Base-by-base conservation (phyloP, 37 sponge, comb jelly and placozoan genomes). In the Aphrocallistes beatrix region DNA sequence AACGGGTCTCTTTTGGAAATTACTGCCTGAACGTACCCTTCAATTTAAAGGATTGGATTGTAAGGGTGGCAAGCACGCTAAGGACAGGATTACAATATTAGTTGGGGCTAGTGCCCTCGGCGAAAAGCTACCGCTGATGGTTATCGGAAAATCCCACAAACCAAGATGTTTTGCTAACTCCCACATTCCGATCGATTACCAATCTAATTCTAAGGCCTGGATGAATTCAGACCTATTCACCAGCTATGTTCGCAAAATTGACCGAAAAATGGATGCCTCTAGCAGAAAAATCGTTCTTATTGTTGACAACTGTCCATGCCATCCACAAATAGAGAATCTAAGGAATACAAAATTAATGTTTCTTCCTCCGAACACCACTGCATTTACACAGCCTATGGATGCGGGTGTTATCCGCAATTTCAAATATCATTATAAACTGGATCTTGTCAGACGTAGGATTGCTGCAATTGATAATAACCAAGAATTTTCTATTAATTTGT, bases 331-430 rank as follows among this genome's bases (percentile, higher is more conserved):
- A 10, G 25, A 39, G 17, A n/a, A 84, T 6, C 85, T 49, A 47
- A 84, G 47, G 25, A n/a, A 84, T 84, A 45, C 40, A 21, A 47
- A 47, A 6, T 39, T 84, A 32, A 45, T 39, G 50, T 39, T 84
- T 39, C 50, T 84, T 39, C 85, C 85, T 17, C 85, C 85, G 37
- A 84, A 84, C 50, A 84, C 85, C 50, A 84, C 85, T 32, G 23
- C 85, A 25, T 23, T 39, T 48, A 84, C 40, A 23, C 85, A 84
- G 36, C 85, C 85, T 8, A 84, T 84, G 85, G 85, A 47, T 84
- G 85, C 85, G 9, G 36, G 85, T 3, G 37, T 83, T 47, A 84
- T 84, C 25, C 19, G 40, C 38, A 84, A 48, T 23, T 84, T 84
- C 17, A 84, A 47, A 30, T 30, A 39, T 40, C 85, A 84, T n/a